A percentile compares a stretch with the other conserved stretches of the same genome.
Evolutionary conservation across 2,888 invertebrate species (phyloP).

Genomic region (Microctonus hyperodae): DNA sequence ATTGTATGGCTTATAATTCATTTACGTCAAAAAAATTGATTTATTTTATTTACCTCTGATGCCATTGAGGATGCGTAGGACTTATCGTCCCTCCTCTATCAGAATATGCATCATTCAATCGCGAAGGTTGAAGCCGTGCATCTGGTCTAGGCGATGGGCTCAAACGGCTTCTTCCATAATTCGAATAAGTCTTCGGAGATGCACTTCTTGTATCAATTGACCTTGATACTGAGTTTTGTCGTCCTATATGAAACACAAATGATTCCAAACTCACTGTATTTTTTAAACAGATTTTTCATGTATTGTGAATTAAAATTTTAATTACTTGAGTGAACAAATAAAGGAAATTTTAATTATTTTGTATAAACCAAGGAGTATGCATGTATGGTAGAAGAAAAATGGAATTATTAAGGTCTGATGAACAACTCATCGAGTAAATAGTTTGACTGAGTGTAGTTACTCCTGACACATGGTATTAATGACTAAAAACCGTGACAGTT

Average conservation of each 20-base stretch:
- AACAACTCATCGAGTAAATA: no score
- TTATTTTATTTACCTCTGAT: slow-evolving; percentile 56
- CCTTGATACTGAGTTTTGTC: slow-evolving; percentile 57
- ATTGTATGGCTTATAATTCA: not conserved
- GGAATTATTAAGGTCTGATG: no score
- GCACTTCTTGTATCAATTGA: slow-evolving; percentile 69
- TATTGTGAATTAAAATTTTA: no score
- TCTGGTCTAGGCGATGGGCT: slow-evolving; percentile 68
- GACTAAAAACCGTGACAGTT: no score
- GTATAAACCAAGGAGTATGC: no score
- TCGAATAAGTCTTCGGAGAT: slow-evolving; percentile 65
- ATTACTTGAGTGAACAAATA: no score
- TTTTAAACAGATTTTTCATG: no score
- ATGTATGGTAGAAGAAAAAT: no score
- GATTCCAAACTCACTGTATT: not conserved
- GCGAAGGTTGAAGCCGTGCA: slow-evolving; percentile 67
- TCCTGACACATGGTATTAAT: no score
- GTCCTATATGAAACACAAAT: slow-evolving; percentile 40
- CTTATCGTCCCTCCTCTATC: slow-evolving; percentile 69
- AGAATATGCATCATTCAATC: slow-evolving; percentile 59
- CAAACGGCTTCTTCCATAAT: slow-evolving; percentile 66
- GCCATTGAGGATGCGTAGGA: slow-evolving; percentile 67
- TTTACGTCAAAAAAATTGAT: not conserved
- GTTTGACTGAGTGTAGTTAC: no score
- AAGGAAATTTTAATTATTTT: no score